Evolutionary conservation across 2,797 vertebrate genomes (phyloP), one percentile per base, ranked within the genome.

Genomic region (Scyliorhinus canicula): DNA sequence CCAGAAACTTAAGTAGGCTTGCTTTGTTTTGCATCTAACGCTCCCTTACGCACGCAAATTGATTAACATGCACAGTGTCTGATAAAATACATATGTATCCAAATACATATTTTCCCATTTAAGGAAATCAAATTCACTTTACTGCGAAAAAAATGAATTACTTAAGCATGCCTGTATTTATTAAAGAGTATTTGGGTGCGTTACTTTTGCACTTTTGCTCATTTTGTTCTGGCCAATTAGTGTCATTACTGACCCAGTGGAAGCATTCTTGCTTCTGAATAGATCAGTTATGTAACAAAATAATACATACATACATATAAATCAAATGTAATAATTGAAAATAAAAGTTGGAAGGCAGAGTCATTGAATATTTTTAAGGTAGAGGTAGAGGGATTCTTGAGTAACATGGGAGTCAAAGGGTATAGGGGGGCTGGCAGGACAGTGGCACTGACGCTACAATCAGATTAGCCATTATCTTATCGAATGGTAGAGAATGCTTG

Each of bases 51-150:
- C 65, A 74, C 47, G 71, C 47, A 94, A 94, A 74, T 50, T 28
- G 24, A 74, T 31, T 16, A 94, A 74, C 67, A 31, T 74, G 93
- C 67, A 60, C 7, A 44, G 1, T 44, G 8, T 91, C 60, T 91
- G 40, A 65, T 91, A 63, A 60, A 44, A 71, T 67, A 40, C 74
- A 93, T 44, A n/a, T 0, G 28, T 93, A 71, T 93, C 65, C 67
- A 74, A 71, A 74, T 52, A 74, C 93, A 94, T 74, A 69, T 28
- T 69, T 69, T 93, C 44, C 65, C 47, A 93, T 93, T 94, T 94
- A 69, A 94, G 93, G 93, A 74, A 94, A 35, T 74, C 7, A 94
- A 94, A 74, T 94, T 71, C 60, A 91, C 40, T 65, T 65, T 26
- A 65, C 6, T 65, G 60, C 57, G 40, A 65, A 55, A 57, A 26